Evolutionary conservation across 2,797 vertebrate genomes (phyloP), one percentile per base, ranked within the genome.

Genomic region (Poecilia picta): DNA sequence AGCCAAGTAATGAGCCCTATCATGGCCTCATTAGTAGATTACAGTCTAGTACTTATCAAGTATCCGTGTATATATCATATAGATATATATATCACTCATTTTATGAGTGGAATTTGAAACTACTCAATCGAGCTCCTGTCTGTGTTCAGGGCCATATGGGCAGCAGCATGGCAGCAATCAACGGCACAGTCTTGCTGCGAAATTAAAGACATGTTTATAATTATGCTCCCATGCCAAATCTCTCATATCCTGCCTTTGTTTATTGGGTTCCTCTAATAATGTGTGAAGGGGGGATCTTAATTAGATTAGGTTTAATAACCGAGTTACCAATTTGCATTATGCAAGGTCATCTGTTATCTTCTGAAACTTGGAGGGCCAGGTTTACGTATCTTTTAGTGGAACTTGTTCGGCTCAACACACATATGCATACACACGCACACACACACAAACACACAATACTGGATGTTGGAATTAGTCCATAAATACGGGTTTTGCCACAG

Each of bases 281-380:
- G 90, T 93, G 91, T 92, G 91, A 93, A 93, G 90, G 94, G 85
- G 83, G 92, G 89, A 87, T 90, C 83, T 77, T 92, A 94, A 94
- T 94, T 92, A 91, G 85, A 93, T 94, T 88, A 90, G 85, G 75
- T 81, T 89, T 90, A 87, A 91, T 92, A 89, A 93, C 89, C 79
- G 85, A 91, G 81, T 91, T 87, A 88, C 84, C 83, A 80, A 91
- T 91, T 92, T 92, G 83, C 85, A 88, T 91, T 81, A 86, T 77
- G 88, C 90, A 94, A 95, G 93, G 92, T 94, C 91, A 93, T 75
- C 83, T 83, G 88, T 91, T 91, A 89, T 92, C 81, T 87, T 53
- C 75, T 81, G 59, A 84, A 86, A 91, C 87, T 89, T 89, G 76
- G 74, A 86, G 87, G 75, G 80, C 72, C 82, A 80, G 51, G 85